Conservation (phyloP, 2,797 vertebrate species). For the Macrochelys suwanniensis region DNA sequence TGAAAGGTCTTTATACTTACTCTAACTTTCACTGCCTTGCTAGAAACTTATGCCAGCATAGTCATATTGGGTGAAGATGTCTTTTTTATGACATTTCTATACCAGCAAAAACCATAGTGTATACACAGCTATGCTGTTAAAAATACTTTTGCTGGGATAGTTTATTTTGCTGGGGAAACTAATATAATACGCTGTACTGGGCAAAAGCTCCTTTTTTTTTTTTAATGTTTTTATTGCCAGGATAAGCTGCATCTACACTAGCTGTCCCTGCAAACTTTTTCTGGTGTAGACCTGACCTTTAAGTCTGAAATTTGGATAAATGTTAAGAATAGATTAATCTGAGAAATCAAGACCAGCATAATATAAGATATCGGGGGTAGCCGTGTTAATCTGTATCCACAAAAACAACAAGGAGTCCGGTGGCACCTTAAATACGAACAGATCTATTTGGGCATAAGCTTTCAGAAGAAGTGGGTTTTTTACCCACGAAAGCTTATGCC, state of each 20-base stretch:
- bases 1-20: not conserved
- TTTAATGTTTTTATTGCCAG: not conserved
- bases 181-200: not conserved
- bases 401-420: too few relatives aligned
- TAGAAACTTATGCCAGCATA: not conserved
- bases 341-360: not conserved
- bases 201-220: not conserved
- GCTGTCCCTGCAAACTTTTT: not conserved
- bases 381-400: too few relatives aligned
- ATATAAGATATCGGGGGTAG: not conserved
- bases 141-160: not conserved
- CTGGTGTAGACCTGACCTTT: not conserved
- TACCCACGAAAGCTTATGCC: too few relatives aligned
- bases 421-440: too few relatives aligned
- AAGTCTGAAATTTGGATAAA: not conserved
- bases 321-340: not conserved
- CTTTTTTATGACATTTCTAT: not conserved
- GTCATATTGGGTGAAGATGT: not conserved
- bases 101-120: not conserved
- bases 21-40: not conserved
- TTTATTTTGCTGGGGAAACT: not conserved
- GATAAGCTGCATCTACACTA: rapidly evolving
- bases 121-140: not conserved
- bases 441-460: too few relatives aligned
- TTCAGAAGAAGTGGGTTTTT: too few relatives aligned